Base-by-base conservation (phyloP, 2,888 invertebrate genomes). In the Pharmacophagus antenor region DNA sequence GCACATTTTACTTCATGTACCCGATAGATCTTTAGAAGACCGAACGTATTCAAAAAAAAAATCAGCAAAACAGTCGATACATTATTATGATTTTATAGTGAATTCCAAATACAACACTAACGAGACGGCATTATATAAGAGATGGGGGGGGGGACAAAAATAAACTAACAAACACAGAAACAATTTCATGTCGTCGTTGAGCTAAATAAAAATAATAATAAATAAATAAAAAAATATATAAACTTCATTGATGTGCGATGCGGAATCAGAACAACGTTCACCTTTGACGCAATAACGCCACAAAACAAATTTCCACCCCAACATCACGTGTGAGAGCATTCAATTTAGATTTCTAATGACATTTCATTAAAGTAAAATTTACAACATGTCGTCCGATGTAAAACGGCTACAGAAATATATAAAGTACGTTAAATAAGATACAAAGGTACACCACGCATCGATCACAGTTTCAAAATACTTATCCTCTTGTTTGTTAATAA, bases 401-500 rank as follows among this genome's bases (percentile, higher is more conserved):
- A 27, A 61, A 41, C 17, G 25, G 23, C 41, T 56, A 48, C 25
- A 48, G 52, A 56, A 56, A 61, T 51, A 52, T n/a, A n/a, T 31
- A 55, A 50, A 46, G 18, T 53, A 61, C 17, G 41, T 61, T 46
- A 42, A 37, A 56, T 56, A 60, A 44, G 54, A 60, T 51, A 61
- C 27, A 56, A 52, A 50, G 23, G 51, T 56, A 7, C 31, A n/a
- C 31, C 61, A 56, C 44, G 42, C 31, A n/a, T 42, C 22, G 48
- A 61, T 61, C 56, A 56, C 61, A 61, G 61, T 10, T 61, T 61
- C 48, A 51, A 48, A 61, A 61, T 61, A 61, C 52, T 61, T 61
- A 55, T 31, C 15, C 8, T 27, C 10, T 27, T 27, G 7, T 27
- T 27, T 27, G 7, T 27, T 10, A 42, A 17, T 17, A 42, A 7